Evolutionary conservation across 2,113 vertebrate species (phyloP).

Genomic region (Eulemur macaco): DNA sequence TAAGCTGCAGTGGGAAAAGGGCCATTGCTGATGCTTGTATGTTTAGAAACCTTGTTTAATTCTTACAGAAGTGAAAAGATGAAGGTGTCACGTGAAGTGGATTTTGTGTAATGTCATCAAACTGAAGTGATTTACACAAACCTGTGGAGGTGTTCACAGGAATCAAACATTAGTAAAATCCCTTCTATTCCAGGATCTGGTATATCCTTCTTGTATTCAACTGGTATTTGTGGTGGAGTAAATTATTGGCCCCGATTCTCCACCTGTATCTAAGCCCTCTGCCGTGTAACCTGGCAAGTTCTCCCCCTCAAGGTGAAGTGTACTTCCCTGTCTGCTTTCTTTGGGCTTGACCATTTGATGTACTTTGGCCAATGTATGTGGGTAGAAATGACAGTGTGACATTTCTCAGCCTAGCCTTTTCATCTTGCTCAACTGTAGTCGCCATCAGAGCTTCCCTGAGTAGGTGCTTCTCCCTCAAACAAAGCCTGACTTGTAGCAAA

Average conservation of each 20-base stretch:
- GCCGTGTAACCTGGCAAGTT: not conserved
- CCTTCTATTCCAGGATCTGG: not conserved
- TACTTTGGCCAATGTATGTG: not conserved
- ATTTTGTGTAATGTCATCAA: not conserved
- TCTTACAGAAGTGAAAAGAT: not conserved
- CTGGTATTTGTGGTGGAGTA: not conserved
- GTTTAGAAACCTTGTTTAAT: not conserved
- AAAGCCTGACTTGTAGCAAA: not conserved
- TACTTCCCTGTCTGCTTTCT: not conserved
- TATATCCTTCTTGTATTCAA: not conserved
- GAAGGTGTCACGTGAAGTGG: not conserved
- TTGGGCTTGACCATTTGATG: not conserved
- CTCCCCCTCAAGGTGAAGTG: not conserved
- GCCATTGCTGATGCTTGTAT: not conserved
- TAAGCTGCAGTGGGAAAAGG: not conserved
- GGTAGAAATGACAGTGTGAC: not conserved
- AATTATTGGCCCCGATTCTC: not conserved
- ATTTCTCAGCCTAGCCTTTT: not conserved
- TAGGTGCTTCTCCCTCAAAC: not conserved
- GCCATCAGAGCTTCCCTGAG: not conserved
- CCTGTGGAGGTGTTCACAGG: not conserved
- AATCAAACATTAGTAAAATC: not conserved
- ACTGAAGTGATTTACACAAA: not conserved
- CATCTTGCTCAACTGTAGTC: not conserved
- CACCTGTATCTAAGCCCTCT: not conserved